Base-by-base conservation (phyloP, 2,888 invertebrate genomes). In the Euzetes globulus region DNA sequence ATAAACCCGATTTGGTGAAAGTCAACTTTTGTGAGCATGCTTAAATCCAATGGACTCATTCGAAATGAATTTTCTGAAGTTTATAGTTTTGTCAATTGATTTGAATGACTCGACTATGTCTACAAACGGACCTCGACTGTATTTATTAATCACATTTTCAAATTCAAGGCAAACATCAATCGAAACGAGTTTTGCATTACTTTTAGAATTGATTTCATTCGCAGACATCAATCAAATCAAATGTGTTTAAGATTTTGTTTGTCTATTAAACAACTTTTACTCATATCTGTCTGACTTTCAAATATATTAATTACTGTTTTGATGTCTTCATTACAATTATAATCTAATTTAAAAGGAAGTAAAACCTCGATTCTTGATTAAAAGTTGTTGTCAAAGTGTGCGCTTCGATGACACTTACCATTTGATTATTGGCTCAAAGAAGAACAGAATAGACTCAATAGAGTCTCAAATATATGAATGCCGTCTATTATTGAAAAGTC, bases 101-200 rank as follows among this genome's bases (percentile, higher is more conserved):
- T n/a, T n/a, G n/a, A n/a, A n/a, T n/a, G n/a, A n/a, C n/a, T n/a
- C n/a, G n/a, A n/a, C n/a, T n/a, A n/a, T n/a, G n/a, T n/a, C n/a
- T n/a, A n/a, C n/a, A n/a, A n/a, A n/a, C n/a, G n/a, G n/a, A n/a
- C n/a, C n/a, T n/a, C n/a, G n/a, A n/a, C n/a, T n/a, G n/a, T n/a
- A n/a, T n/a, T n/a, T n/a, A n/a, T n/a, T n/a, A n/a, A n/a, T n/a
- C n/a, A n/a, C n/a, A n/a, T n/a, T n/a, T n/a, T n/a, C n/a, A 22
- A 55, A 55, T 55, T 55, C 55, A 55, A 55, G 55, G 55, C 55
- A 55, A 55, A 55, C 55, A 9, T 55, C 55, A 55, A 7, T 55
- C 11, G 25, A 55, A 55, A 55, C 55, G n/a, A 55, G 19, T 55
- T 22, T 55, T 13, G 55, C 5, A 22, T 17, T 47, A 55, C 9